These are phyloP conservation scores for Drosophila bipectinata DNA, from an alignment of 1,140 invertebrate species.

Conservation along the genomic window DNA sequence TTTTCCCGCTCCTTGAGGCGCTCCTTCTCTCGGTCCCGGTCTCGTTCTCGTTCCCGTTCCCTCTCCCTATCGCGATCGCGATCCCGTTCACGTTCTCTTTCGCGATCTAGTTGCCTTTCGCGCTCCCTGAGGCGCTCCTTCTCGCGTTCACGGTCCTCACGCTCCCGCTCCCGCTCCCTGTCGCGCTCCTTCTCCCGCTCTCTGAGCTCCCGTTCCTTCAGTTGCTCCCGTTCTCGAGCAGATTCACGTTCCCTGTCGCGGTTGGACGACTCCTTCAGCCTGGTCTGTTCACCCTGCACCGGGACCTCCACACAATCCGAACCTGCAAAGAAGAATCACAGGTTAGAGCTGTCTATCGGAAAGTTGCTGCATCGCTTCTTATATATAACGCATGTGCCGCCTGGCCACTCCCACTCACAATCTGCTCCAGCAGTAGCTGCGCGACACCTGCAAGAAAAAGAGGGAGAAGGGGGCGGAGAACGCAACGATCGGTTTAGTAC, in stretches of 20 bases:
- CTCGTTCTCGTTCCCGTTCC: conserved; percentile 6
- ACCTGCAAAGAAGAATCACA: conserved; percentile 48
- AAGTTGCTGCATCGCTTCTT: conserved; percentile 11
- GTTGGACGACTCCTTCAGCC: conserved; percentile 18
- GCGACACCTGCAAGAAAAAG: conserved; percentile 45
- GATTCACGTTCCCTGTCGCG: conserved; percentile 31
- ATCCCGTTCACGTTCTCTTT: conserved; percentile 44
- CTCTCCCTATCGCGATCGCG: conserved; percentile 40
- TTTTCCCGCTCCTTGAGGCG: conserved; percentile 41
- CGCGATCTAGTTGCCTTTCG: conserved; percentile 39
- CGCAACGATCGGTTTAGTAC: conserved; percentile 53
- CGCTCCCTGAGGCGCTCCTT: conserved; percentile 26
- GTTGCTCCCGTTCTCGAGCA: conserved; percentile 31
- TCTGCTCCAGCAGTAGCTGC: conserved; percentile 24
- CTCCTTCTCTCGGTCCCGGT: conserved; percentile 22
- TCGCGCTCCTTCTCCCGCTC: conserved; percentile 46
- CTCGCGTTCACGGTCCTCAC: conserved; percentile 6
- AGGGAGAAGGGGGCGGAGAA: conserved; percentile 37
- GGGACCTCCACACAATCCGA: conserved; percentile 80
- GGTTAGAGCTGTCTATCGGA: conserved; percentile 25
- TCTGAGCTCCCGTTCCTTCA: conserved; percentile 42
- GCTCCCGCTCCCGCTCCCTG: neutral
- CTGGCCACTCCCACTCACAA: conserved; percentile 52
- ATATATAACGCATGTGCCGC: conserved; percentile 10
- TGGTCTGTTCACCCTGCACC: conserved; percentile 43